A percentile compares a stretch with the other conserved stretches of the same genome.
Conservation (phyloP, 2,888 invertebrate genomes). For the Lepeophtheirus nordmannii region DNA sequence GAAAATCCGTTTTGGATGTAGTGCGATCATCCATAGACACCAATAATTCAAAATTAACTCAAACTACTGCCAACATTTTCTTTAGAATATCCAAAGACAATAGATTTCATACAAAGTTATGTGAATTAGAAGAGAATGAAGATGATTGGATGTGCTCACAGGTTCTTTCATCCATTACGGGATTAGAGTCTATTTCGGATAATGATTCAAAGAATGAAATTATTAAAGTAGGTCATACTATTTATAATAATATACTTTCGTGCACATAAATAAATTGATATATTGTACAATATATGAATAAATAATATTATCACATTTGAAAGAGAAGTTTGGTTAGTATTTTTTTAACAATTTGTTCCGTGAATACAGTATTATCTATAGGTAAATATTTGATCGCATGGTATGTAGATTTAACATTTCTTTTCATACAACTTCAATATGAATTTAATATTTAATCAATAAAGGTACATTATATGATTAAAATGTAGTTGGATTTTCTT, state of each 20-base stretch:
- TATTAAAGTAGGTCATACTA: neutral
- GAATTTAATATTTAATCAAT: no score
- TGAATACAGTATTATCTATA: no score
- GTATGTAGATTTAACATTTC: no score
- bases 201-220: conserved; percentile 5
- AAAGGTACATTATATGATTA: no score
- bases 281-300: no score
- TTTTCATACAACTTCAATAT: no score
- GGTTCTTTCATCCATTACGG: neutral
- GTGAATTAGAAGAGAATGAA: conserved; percentile 3
- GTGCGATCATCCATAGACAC: neutral
- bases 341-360: no score
- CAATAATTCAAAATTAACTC: neutral
- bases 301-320: no score
- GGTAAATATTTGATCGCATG: no score
- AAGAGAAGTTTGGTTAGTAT: no score
- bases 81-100: neutral
- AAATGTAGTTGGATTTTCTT: no score
- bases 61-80: neutral
- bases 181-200: neutral
- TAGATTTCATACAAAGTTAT: conserved; percentile 1
- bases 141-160: conserved; percentile 15
- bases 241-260: neutral
- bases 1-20: conserved; percentile 3
- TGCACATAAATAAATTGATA: neutral